A percentile compares a stretch with the other conserved stretches of the same genome.
Conservation (phyloP, 2,797 vertebrate species). For the Muscicapa striata region DNA sequence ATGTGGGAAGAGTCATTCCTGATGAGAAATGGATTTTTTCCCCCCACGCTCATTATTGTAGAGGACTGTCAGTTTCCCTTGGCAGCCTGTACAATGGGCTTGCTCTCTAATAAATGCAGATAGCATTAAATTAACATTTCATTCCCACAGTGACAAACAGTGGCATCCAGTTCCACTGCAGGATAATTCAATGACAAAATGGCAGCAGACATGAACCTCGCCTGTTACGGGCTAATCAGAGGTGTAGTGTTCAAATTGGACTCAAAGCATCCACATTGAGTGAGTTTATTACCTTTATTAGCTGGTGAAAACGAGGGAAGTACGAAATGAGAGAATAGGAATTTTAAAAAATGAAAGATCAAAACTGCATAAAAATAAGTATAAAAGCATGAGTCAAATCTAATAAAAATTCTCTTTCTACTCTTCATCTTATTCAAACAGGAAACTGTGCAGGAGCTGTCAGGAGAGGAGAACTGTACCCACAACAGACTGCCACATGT, state of each 20-base stretch:
- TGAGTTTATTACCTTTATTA: background rate
- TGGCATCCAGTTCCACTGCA: background rate
- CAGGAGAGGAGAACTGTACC: background rate
- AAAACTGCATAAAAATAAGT: background rate
- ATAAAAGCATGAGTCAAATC: background rate
- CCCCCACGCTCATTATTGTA: background rate
- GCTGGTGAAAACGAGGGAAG: background rate
- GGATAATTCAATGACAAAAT: conserved; percentile 6
- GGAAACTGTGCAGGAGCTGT: background rate
- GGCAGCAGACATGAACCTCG: background rate
- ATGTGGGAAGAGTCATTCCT: conserved; percentile 17
- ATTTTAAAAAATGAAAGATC: background rate
- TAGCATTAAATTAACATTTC: conserved; percentile 49
- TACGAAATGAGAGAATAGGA: background rate
- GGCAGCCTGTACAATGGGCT: conserved; percentile 30
- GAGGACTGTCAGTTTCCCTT: conserved; percentile 44
- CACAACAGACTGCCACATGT: accelerated
- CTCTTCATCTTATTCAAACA: background rate
- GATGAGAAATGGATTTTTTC: conserved; percentile 40
- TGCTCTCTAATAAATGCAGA: conserved; percentile 42
- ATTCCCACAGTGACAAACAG: conserved; percentile 44
- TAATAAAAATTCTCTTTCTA: background rate
- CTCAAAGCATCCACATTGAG: background rate
- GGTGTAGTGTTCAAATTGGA: background rate
- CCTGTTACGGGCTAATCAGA: background rate